Evolutionary conservation across 1,140 invertebrate species (phyloP), one percentile per base, ranked within the genome.

Genomic region (Drosophila chauvacae): DNA sequence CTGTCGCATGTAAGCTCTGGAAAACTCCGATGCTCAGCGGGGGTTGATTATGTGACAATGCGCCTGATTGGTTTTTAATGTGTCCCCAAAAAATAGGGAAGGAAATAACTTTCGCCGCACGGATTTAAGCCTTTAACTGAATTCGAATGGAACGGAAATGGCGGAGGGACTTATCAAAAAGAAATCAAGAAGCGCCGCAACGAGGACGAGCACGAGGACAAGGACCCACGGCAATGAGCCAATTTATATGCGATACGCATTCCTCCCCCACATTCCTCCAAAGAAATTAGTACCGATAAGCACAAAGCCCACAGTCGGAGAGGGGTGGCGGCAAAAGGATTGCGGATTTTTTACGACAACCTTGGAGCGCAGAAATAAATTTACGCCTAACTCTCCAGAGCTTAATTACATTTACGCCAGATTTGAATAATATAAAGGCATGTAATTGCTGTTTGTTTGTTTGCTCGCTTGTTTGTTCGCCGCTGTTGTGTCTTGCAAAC

Each of bases 51-150:
- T 84, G 84, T 88, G 84, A 88, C 85, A 88, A 88, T 90, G 65
- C 58, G 80, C 77, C 59, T 88, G 84, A 90, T 88, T 88, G 85
- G 85, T 84, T 88, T 90, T 88, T 88, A 88, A 88, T 84, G 81
- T 84, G 81, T 64, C 61, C 61, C 64, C 50, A 11, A 61, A 59
- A 60, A 37, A 51, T 14, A 35, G 47, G 20, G 6, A 16, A 10
- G 26, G n/a, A 44, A 10, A 11, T 13, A 37, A 62, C 23, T 53
- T 37, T 16, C 23, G 13, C 55, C 14, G 26, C 14, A 35, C 20
- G n/a, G n/a, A 48, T 70, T 68, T 68, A 63, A 74, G 58, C 70
- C 59, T 74, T 74, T 61, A 71, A 70, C 66, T 68, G 66, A 45
- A 74, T 65, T 56, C 53, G 35, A 57, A 39, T 42, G 59, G 37